Evolutionary conservation across 2,888 invertebrate genomes (phyloP).

Genomic region (Podotricha telesiphe): DNA sequence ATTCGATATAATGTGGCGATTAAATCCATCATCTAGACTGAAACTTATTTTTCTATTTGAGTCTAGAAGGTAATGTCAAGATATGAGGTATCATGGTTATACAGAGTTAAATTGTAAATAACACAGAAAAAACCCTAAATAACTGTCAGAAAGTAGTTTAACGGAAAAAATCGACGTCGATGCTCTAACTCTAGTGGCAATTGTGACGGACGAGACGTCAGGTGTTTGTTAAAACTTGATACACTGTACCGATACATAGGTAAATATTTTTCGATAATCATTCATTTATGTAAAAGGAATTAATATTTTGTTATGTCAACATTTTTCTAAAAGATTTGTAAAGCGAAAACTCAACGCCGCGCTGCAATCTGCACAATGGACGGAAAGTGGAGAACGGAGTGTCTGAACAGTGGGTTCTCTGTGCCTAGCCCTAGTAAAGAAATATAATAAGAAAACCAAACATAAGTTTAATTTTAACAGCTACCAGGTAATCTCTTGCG

Average conservation of each 20-base stretch:
- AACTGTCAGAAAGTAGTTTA: background rate
- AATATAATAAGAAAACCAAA: background rate
- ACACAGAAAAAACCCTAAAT: background rate
- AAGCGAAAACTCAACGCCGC: no score
- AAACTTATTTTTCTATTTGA: no score
- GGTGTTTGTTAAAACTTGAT: conserved; percentile 6
- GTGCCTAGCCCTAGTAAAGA: no score
- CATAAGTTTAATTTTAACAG: background rate
- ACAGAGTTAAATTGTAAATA: background rate
- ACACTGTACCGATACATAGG: background rate
- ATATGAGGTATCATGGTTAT: no score
- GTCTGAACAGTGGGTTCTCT: no score
- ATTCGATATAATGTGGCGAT: no score
- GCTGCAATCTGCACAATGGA: no score
- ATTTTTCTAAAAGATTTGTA: no score
- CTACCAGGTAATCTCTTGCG: background rate
- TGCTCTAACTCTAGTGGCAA: conserved; percentile 1
- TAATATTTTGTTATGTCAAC: no score
- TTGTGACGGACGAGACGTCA: conserved; percentile 2
- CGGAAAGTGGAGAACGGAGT: no score
- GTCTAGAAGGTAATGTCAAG: no score
- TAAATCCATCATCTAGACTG: no score
- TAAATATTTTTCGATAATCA: background rate
- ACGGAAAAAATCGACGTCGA: background rate
- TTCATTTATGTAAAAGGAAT: background rate